Evolutionary conservation across 2,113 vertebrate species (phyloP).

Genomic region (Picathartes gymnocephalus): DNA sequence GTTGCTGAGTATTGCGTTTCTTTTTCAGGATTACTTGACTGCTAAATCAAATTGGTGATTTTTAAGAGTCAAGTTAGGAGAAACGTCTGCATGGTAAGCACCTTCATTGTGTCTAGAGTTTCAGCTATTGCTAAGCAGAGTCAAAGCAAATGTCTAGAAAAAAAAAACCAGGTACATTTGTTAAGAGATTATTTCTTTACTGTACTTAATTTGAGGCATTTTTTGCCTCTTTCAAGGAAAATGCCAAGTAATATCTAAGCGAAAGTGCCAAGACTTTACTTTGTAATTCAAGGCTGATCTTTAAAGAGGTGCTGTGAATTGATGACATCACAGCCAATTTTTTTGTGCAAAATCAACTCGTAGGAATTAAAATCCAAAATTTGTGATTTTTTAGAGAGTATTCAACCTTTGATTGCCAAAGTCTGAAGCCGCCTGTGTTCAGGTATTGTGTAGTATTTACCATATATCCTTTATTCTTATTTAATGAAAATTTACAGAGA

Average conservation of each 20-base stretch:
- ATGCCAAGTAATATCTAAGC: not conserved
- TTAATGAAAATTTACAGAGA: not conserved
- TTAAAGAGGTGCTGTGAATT: not conserved
- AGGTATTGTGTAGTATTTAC: not conserved
- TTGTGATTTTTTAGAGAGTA: not conserved
- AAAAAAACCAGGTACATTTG: not conserved
- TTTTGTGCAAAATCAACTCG: not conserved
- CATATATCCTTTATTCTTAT: not conserved
- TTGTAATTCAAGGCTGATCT: not conserved
- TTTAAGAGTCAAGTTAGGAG: not conserved
- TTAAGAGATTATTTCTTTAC: not conserved
- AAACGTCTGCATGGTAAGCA: not conserved
- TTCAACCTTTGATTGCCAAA: not conserved
- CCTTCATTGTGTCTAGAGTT: not conserved
- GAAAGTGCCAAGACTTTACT: not conserved
- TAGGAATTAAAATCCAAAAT: not conserved
- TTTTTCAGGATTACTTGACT: not conserved
- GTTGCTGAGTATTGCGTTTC: not conserved
- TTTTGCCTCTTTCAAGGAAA: not conserved
- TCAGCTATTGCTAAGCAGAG: not conserved
- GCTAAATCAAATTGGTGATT: not conserved
- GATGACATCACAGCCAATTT: not conserved
- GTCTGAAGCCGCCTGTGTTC: not conserved
- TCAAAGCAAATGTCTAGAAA: not conserved
- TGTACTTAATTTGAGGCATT: not conserved